These are phyloP conservation scores for Dimorphilus gyrociliatus DNA, from an alignment of 2,888 invertebrate species.

Conservation along the genomic window DNA sequence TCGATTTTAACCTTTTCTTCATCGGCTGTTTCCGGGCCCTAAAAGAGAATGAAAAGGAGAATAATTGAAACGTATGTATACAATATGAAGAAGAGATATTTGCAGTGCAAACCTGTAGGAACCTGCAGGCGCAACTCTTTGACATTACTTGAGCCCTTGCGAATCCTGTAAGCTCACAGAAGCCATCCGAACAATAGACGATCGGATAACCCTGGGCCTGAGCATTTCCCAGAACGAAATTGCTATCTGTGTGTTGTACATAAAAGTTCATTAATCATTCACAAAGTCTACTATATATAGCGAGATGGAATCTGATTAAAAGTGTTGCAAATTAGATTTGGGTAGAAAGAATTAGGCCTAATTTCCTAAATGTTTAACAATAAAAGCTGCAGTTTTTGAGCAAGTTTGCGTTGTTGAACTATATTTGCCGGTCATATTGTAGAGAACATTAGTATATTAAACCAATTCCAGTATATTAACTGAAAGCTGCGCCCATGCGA, in stretches of 20 bases:
- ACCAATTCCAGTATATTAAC: no score
- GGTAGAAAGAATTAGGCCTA: no score
- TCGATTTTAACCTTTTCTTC: constrained; percentile 76
- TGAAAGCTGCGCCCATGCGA: no score
- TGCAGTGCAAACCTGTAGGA: no score
- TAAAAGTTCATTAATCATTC: no score
- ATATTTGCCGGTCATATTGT: no score
- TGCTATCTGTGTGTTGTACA: constrained; percentile 55
- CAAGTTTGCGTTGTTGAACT: no score
- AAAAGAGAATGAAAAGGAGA: constrained; percentile 39
- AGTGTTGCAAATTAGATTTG: no score
- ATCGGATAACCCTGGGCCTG: constrained; percentile 75
- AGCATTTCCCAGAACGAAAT: constrained; percentile 86
- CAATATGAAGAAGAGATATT: neutral
- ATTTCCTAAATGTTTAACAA: no score
- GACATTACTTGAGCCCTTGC: constrained; percentile 89
- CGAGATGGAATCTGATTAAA: neutral
- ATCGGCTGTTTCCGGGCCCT: constrained; percentile 73
- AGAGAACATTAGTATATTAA: no score
- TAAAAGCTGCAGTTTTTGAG: no score
- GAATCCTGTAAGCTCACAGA: constrained; percentile 85
- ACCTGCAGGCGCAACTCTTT: constrained; percentile 85
- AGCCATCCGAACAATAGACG: constrained; percentile 89
- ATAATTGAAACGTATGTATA: neutral
- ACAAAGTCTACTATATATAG: no score